These are phyloP conservation scores for Ophiodon elongatus DNA, from an alignment of 2,113 vertebrate species.

Conservation along the genomic window DNA sequence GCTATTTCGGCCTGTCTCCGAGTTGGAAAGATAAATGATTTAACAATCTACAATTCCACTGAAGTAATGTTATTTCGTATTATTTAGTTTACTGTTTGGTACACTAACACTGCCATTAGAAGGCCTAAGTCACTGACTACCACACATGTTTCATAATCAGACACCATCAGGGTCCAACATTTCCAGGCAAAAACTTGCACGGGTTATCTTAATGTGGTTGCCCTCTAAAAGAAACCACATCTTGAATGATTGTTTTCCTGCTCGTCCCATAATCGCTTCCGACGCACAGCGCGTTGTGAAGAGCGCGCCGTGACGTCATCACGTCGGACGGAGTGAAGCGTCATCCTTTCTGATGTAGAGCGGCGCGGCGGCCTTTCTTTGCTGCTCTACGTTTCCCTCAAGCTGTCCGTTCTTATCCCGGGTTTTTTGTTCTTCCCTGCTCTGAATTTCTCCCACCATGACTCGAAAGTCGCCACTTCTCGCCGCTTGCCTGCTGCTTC, in stretches of 20 bases:
- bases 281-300: background rate
- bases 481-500: conserved; percentile 62
- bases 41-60: background rate
- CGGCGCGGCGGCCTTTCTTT: conserved; percentile 73
- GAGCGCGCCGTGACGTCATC: conserved; percentile 61
- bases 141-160: background rate
- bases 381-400: conserved; percentile 56
- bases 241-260: background rate
- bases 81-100: too few species aligned
- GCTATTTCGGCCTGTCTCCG: conserved; percentile 64
- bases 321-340: conserved; percentile 78
- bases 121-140: background rate
- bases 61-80: too few species aligned
- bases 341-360: conserved; percentile 80
- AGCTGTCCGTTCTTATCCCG: background rate
- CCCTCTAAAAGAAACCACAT: background rate
- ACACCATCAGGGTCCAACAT: background rate
- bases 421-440: background rate
- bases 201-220: background rate
- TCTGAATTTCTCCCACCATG: conserved; percentile 30
- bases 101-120: background rate
- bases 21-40: background rate
- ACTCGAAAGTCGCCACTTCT: conserved; percentile 13
- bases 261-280: background rate
- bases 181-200: background rate